Conservation (phyloP, 2,888 invertebrate species). For the Drosophila ustulata region DNA sequence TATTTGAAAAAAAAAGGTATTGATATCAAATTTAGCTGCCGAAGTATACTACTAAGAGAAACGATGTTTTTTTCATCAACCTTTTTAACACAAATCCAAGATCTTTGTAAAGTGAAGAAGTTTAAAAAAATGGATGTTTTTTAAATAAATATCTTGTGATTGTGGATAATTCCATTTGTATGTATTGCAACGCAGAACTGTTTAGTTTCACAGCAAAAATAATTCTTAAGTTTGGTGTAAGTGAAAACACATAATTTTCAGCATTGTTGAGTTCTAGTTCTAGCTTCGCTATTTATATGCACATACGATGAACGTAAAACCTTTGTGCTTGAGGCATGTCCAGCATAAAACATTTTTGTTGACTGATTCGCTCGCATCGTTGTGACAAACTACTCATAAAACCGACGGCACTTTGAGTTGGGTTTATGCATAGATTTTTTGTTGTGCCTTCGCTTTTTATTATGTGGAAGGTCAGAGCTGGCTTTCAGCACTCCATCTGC, state of each 20-base stretch:
- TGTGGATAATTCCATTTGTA: too few species aligned
- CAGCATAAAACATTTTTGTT: constrained; percentile 1
- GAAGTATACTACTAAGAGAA: too few species aligned
- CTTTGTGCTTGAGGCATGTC: constrained; percentile 2
- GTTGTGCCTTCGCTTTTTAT: background rate
- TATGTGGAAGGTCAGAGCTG: background rate
- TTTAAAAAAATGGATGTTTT: too few species aligned
- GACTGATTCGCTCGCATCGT: constrained; percentile 2
- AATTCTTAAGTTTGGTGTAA: background rate
- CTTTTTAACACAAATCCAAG: too few species aligned
- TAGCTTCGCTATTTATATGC: background rate
- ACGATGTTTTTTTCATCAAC: too few species aligned
- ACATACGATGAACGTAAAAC: background rate
- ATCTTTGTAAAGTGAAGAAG: too few species aligned
- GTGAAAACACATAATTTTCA: constrained; percentile 1
- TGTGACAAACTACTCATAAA: constrained; percentile 5
- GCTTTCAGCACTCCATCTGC: constrained; percentile 10
- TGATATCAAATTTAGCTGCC: too few species aligned
- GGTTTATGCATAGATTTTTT: background rate
- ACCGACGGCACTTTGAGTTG: background rate
- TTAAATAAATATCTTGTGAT: too few species aligned
- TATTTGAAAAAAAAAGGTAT: too few species aligned
- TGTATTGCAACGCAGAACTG: too few species aligned
- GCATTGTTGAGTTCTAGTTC: background rate
- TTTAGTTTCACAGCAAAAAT: background rate